Evolutionary conservation across 37 sponge, comb jelly and placozoan genomes (phyloP).

Genomic region (Cliona cf. orientalis): DNA sequence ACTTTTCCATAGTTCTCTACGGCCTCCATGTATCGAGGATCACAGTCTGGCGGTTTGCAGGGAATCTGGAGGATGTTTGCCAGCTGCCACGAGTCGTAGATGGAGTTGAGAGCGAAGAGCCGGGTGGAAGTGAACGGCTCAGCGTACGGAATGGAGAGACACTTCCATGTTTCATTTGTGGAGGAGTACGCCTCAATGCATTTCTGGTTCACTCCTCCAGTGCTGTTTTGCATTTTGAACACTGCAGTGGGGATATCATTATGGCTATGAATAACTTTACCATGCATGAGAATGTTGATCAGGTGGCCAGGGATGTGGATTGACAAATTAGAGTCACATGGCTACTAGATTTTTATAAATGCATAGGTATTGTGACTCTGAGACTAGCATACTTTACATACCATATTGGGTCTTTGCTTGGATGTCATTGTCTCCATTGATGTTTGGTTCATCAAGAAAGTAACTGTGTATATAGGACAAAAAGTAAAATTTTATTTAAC

Average conservation of each 20-base stretch:
- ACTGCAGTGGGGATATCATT: slow-evolving; percentile 17
- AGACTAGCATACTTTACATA: neutral
- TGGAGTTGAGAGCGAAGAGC: slow-evolving; percentile 64
- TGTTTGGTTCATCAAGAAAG: slow-evolving; percentile 29
- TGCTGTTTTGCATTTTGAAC: slow-evolving; percentile 75
- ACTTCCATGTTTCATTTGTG: slow-evolving; percentile 61
- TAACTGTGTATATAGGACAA: slow-evolving; percentile 11
- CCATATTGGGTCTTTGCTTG: slow-evolving; percentile 3
- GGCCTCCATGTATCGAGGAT: slow-evolving; percentile 29
- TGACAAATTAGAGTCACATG: too few species aligned
- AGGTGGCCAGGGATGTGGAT: too few species aligned
- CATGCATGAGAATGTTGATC: neutral
- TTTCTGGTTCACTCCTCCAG: slow-evolving; percentile 67
- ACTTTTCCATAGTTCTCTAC: slow-evolving; percentile 57
- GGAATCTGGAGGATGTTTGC: slow-evolving; percentile 57
- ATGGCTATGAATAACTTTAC: too few species aligned
- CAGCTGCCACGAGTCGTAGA: slow-evolving; percentile 79
- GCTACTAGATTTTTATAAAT: too few species aligned
- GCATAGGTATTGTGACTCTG: neutral
- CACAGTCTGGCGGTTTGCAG: slow-evolving; percentile 64
- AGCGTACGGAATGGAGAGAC: slow-evolving; percentile 73
- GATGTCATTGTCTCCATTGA: slow-evolving; percentile 4
- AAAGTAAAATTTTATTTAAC: slow-evolving; percentile 62
- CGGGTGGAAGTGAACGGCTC: slow-evolving; percentile 70
- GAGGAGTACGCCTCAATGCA: slow-evolving; percentile 40